Base-by-base conservation (phyloP, 2,113 vertebrate genomes). In the Copsychus sechellarum region DNA sequence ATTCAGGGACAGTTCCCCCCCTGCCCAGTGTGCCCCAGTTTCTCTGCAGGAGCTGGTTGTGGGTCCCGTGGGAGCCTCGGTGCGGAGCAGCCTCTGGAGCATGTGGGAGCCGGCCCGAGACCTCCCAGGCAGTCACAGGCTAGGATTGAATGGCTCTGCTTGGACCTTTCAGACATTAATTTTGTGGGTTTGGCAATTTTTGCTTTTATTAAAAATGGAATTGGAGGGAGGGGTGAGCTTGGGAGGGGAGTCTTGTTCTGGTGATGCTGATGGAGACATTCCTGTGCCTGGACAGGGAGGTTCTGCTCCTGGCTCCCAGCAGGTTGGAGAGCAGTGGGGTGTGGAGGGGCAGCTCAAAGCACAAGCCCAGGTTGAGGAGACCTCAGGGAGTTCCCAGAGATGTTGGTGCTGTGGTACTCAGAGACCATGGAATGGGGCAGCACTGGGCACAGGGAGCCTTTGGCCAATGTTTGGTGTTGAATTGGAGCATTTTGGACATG, bases 41-140 rank as follows among this genome's bases (percentile, higher is more conserved):
- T 45, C 43, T 45, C 43, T 45, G 43, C 43, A 45, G 43, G 54
- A 78, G 34, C 23, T 1, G 14, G 5, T 6, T 78, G 28, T 28
- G 72, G 54, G 64, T 86, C 77, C 67, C 0, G 0, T 12, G 25
- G 65, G 56, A 50, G 11, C 9, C 70, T 78, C 0, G 1, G n/a
- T 3, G 2, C 0, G 3, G 65, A 43, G 15, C 17, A 29, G 51
- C 56, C 45, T 48, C 53, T 0, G 2, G 51, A 71, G 78, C 0
- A 0, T 31, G n/a, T 0, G 0, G 78, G 70, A 90, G 61, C 53
- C 0, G 82, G 67, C 67, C 2, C 0, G 76, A 87, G 89, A 96
- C 94, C 95, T 95, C 95, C 96, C 94, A 95, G 53, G 89, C 61
- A 26, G 86, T 6, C 56, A 34, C 61, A 73, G 22, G 24, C 8